A percentile compares a stretch with the other conserved stretches of the same genome.
Evolutionary conservation across 2,888 invertebrate species (phyloP).

Genomic region (Cremastinae sp.): DNA sequence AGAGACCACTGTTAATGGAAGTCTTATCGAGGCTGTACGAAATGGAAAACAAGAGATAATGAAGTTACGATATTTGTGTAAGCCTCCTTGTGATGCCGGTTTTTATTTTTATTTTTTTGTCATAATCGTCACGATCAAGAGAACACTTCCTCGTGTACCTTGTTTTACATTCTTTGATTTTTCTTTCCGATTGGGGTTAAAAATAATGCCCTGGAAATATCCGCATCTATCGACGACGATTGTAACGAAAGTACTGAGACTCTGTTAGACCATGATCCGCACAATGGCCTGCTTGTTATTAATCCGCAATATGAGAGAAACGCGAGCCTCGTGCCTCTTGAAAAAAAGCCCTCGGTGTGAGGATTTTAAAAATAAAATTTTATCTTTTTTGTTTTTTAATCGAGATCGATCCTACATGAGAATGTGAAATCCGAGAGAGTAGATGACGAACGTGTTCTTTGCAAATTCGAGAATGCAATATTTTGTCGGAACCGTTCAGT

Average conservation of each 20-base stretch:
- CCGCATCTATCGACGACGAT: slow-evolving; percentile 32
- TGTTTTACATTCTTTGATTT: background rate
- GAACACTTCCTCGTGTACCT: slow-evolving; percentile 8
- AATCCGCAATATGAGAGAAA: slow-evolving; percentile 21
- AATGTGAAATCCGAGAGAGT: slow-evolving; percentile 12
- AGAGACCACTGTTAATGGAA: background rate
- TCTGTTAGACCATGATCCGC: slow-evolving; percentile 39
- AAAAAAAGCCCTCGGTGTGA: slow-evolving; percentile 6
- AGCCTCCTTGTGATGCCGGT: slow-evolving; percentile 5
- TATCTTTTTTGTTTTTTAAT: slow-evolving; percentile 7
- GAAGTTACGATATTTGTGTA: background rate
- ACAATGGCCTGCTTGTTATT: slow-evolving; percentile 41
- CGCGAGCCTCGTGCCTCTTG: slow-evolving; percentile 1
- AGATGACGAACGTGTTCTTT: slow-evolving; percentile 22
- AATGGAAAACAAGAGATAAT: slow-evolving; percentile 7
- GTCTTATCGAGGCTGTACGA: background rate
- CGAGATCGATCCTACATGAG: no score
- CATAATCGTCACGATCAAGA: background rate
- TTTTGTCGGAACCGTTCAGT: slow-evolving; percentile 27
- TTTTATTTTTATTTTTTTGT: slow-evolving; percentile 3
- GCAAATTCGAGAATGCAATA: slow-evolving; percentile 45
- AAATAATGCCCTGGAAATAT: no score
- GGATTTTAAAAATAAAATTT: slow-evolving; percentile 14
- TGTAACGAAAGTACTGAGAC: slow-evolving; percentile 14
- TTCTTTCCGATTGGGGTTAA: no score